Evolutionary conservation across 35 echinoderm and acorn worm species (phyloP), one percentile per base, ranked within the genome.

Genomic region (Ptychodera flava): DNA sequence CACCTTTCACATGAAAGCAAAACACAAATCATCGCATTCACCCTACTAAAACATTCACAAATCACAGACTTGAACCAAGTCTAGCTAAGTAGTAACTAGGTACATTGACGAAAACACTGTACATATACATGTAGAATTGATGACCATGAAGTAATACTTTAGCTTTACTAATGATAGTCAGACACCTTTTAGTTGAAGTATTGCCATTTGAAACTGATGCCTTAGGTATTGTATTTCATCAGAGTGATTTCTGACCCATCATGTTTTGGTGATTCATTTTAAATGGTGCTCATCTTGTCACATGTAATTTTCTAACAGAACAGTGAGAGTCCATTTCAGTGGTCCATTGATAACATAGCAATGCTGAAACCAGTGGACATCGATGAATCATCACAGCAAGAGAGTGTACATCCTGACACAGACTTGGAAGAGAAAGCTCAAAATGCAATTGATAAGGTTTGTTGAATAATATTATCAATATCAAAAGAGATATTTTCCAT

Each of bases 321-420:
- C 64, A 81, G 16, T 30, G 37, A 31, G 79, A 87, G n/a, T 99
- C 45, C 45, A 12, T 64, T 99, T 38, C 92, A 92, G 10, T 99
- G 96, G 96, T 99, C 96, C 0, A 99, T 99, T 2, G 96, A 99
- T 81, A 92, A 99, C 35, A 85, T 99, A 85, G 93, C 96, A 1
- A 89, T 93, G 1, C 81, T 99, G 0, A 83, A 91, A 36, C 96
- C 96, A 30, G 96, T 88, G 28, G 96, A 99, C 30, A 99, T 99
- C 78, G 96, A 99, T 53, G 96, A 99, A 81, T 78, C 81, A 27
- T 84, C 90, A 38, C 81, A 85, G 1, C 96, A 99, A 78, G 94
- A 97, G 33, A 35, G 29, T 16, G 88, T 34, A 22, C 86, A 86
- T 29, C 33, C 94, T 16, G 89, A 94, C 77, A 85, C 88, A 6